Percentiles rank a stretch among this genome's conserved stretches.
These are phyloP conservation scores for Drosophila multiciliata DNA, from an alignment of 2,888 invertebrate genomes.

Conservation along the genomic window DNA sequence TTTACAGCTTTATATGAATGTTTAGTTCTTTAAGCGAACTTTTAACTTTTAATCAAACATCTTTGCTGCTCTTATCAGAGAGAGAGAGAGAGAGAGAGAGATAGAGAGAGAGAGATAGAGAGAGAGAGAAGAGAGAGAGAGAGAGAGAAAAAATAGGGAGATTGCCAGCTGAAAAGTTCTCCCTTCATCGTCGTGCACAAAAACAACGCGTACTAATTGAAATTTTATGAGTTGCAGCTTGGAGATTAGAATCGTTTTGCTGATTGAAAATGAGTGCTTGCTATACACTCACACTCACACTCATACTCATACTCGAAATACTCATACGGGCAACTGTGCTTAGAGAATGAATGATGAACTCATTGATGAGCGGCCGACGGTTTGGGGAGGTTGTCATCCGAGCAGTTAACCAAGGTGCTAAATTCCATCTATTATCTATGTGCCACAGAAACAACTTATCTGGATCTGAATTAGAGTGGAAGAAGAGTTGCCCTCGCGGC, in stretches of 20 bases:
- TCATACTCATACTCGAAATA: neutral
- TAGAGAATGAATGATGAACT: conserved; percentile 67
- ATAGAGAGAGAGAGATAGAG: neutral
- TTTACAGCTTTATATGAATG: neutral
- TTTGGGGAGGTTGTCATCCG: conserved; percentile 1
- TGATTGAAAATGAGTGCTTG: conserved; percentile 46
- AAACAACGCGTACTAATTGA: conserved; percentile 63
- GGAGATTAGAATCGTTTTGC: conserved; percentile 67
- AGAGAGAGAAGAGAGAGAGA: neutral
- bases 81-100: neutral
- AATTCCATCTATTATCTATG: conserved; percentile 29
- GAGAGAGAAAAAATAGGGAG: neutral
- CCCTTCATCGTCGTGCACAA: conserved; percentile 6
- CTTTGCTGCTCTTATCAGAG: neutral
- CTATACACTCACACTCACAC: conserved; percentile 6
- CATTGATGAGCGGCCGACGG: conserved; percentile 43
- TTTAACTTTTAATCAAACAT: neutral
- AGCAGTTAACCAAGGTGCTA: conserved; percentile 52
- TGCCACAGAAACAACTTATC: conserved; percentile 33
- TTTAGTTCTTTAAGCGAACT: neutral
- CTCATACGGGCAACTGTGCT: conserved; percentile 11
- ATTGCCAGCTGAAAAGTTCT: neutral
- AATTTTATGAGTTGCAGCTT: conserved; percentile 64
- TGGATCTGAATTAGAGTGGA: conserved; percentile 1
- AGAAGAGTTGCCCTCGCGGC: conserved; percentile 19